Conservation (phyloP, 2,113 vertebrate species). For the Collichthys lucidus region DNA sequence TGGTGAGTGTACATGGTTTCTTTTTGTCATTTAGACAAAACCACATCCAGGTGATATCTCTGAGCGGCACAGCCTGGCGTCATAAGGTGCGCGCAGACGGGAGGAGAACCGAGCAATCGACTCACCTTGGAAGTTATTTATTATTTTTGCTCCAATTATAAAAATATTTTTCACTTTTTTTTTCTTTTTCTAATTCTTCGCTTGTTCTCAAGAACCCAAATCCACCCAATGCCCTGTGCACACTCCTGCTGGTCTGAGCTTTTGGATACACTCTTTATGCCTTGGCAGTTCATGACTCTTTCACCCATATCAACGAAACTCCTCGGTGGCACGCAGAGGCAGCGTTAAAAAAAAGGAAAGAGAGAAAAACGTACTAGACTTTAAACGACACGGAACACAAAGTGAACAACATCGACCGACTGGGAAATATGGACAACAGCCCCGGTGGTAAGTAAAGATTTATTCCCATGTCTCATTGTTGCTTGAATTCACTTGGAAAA, state of each 20-base stretch:
- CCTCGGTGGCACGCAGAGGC: conserved; percentile 48
- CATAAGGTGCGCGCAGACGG: conserved; percentile 19
- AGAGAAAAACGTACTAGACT: not conserved
- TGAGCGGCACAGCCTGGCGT: not conserved
- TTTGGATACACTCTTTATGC: conserved; percentile 63
- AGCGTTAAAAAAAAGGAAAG: not conserved
- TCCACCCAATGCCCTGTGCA: conserved; percentile 46
- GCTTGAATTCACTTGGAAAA: not conserved
- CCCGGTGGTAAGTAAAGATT: conserved; percentile 81
- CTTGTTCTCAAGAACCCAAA: not conserved
- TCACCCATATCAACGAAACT: conserved; percentile 75
- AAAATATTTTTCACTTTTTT: not conserved
- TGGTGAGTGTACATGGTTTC: conserved; percentile 69
- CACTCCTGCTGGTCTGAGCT: conserved; percentile 39
- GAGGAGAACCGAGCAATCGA: not conserved
- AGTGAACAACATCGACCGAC: conserved; percentile 18
- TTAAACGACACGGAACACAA: conserved; percentile 13
- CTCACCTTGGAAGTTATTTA: conserved; percentile 35
- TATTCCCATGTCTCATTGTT: not conserved
- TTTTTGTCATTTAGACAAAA: conserved; percentile 41
- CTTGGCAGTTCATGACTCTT: conserved; percentile 69
- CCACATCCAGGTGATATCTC: conserved; percentile 10
- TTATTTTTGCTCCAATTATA: not conserved
- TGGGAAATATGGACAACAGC: conserved; percentile 81
- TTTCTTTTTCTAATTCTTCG: conserved; percentile 22